phyloP scores from a whole-genome alignment of 2,797 vertebrate genomes.

The Takifugu ocellatus region DNA sequence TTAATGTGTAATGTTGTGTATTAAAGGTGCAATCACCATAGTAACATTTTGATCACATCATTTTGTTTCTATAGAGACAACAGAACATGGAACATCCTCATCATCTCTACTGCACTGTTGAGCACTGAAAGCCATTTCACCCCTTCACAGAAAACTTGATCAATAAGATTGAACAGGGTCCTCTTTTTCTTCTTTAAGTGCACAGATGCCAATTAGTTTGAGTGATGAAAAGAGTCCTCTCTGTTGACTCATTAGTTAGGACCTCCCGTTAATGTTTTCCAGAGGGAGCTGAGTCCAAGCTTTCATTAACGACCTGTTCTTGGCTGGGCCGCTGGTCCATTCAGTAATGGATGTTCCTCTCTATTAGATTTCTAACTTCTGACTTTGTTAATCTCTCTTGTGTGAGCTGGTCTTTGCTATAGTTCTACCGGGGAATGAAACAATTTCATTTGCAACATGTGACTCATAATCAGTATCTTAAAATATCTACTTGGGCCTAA shows the following conservation, averaged over 20 bases:
- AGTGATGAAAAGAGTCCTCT: slow-evolving; percentile 68
- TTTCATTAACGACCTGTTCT: slow-evolving; percentile 67
- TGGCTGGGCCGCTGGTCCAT: slow-evolving; percentile 56
- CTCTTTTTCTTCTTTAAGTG: slow-evolving; percentile 57
- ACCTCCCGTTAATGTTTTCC: slow-evolving; percentile 58
- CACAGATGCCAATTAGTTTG: slow-evolving; percentile 71
- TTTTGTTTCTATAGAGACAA: neutral
- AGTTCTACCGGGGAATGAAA: slow-evolving; percentile 16
- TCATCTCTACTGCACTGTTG: slow-evolving; percentile 22
- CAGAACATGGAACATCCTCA: slow-evolving; percentile 2
- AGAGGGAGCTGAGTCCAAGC: slow-evolving; percentile 58
- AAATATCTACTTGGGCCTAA: slow-evolving; percentile 20
- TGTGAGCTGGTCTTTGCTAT: slow-evolving; percentile 19
- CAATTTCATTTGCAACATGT: slow-evolving; percentile 21
- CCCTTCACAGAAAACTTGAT: slow-evolving; percentile 34
- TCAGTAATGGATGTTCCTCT: slow-evolving; percentile 63
- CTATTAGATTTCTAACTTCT: slow-evolving; percentile 57
- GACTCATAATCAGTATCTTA: slow-evolving; percentile 29
- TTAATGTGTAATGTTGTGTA: neutral
- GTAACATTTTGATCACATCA: no score
- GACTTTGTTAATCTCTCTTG: slow-evolving; percentile 47
- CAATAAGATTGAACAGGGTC: slow-evolving; percentile 56
- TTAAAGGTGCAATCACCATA: neutral
- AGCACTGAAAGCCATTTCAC: slow-evolving; percentile 27
- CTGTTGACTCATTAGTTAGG: slow-evolving; percentile 67